phyloP scores from a whole-genome alignment of 2,888 invertebrate species.

The Phoronis australis region DNA sequence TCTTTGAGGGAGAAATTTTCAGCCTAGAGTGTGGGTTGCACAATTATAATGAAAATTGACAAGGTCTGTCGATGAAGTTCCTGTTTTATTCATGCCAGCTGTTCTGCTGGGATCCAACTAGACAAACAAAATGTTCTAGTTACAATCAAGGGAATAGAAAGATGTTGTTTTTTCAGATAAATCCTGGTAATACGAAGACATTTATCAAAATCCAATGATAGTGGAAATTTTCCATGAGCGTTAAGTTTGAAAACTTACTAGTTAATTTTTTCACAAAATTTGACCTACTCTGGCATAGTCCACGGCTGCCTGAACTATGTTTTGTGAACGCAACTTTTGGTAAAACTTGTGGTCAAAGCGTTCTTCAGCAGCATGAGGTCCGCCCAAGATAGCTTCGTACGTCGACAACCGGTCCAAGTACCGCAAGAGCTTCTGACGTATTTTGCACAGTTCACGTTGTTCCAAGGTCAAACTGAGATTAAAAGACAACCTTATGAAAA shows the following conservation, averaged over 20 bases:
- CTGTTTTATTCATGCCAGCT: too few species aligned
- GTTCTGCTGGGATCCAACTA: too few species aligned
- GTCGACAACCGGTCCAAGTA: slow-evolving; percentile 67
- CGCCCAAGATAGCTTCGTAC: slow-evolving; percentile 65
- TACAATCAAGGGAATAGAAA: too few species aligned
- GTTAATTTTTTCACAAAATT: slow-evolving; percentile 46
- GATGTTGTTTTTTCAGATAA: too few species aligned
- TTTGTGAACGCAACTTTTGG: slow-evolving; percentile 64
- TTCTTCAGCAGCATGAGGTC: slow-evolving; percentile 57
- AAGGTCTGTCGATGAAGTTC: too few species aligned
- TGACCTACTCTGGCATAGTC: slow-evolving; percentile 64
- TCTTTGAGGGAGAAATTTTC: too few species aligned
- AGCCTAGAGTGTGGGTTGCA: too few species aligned
- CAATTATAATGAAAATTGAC: too few species aligned
- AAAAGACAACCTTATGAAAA: slow-evolving; percentile 4
- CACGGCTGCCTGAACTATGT: slow-evolving; percentile 62
- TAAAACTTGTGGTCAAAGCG: slow-evolving; percentile 65
- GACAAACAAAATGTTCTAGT: too few species aligned
- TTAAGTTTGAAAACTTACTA: background rate
- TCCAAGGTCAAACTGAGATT: slow-evolving; percentile 58
- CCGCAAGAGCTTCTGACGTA: slow-evolving; percentile 64
- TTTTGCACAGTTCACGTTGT: slow-evolving; percentile 64
- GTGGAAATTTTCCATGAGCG: background rate
- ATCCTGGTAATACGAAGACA: background rate
- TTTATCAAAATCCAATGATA: background rate